Evolutionary conservation across 2,888 invertebrate species (phyloP).

Genomic region (Erebia palarica): DNA sequence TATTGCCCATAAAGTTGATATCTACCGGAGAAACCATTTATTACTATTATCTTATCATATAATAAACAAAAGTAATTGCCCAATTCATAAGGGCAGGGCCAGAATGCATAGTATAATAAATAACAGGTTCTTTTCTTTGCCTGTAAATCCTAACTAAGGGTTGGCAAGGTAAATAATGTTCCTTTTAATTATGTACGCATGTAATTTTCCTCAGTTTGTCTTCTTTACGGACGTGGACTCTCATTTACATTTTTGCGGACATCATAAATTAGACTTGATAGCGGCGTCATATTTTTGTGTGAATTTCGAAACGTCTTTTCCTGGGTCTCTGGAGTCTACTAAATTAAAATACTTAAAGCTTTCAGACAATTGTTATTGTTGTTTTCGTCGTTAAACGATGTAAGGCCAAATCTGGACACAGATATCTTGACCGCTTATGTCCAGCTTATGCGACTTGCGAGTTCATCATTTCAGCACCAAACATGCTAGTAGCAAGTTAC

Average conservation of each 20-base stretch:
- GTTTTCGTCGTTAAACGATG: too few relatives aligned
- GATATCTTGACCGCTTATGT: too few relatives aligned
- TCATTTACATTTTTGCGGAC: constrained; percentile 22
- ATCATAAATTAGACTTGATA: constrained; percentile 13
- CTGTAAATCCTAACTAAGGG: constrained; percentile 51
- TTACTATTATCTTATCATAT: constrained; percentile 60
- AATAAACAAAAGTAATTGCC: constrained; percentile 72
- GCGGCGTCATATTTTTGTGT: constrained; percentile 1
- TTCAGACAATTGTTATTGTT: too few relatives aligned
- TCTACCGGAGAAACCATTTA: constrained; percentile 44
- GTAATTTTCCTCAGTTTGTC: constrained; percentile 20
- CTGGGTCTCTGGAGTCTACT: background rate
- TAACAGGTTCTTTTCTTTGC: constrained; percentile 59
- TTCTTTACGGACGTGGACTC: constrained; percentile 30
- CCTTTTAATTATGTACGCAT: constrained; percentile 51
- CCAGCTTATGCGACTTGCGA: too few relatives aligned
- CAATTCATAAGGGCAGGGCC: constrained; percentile 67
- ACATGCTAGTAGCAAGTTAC: too few relatives aligned
- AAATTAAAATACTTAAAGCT: background rate
- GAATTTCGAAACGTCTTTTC: background rate
- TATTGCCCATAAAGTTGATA: constrained; percentile 35
- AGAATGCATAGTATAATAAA: constrained; percentile 58
- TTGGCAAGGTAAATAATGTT: constrained; percentile 53
- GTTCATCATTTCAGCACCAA: too few relatives aligned
- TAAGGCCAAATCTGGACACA: too few relatives aligned